Conservation (phyloP, 2,888 invertebrate species). For the Lepidochitona cinerea region DNA sequence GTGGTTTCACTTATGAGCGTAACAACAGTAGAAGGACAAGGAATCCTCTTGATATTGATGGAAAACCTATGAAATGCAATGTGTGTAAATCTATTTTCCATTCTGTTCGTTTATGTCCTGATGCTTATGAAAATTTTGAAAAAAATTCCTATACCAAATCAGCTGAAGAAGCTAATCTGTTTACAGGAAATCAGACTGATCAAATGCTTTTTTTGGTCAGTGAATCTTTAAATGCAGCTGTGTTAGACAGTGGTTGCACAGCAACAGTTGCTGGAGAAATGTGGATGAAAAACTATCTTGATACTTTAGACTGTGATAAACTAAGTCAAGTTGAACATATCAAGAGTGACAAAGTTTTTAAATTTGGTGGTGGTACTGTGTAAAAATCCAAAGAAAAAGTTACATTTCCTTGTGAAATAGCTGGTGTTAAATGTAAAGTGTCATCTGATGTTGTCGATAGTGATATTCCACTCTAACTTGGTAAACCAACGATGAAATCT, state of each 20-base stretch:
- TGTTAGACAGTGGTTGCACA: constrained; percentile 30
- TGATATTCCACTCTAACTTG: constrained; percentile 26
- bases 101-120: constrained; percentile 23
- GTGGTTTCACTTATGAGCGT: neutral
- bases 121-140: constrained; percentile 25
- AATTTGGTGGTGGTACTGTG: constrained; percentile 28
- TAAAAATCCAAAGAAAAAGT: constrained; percentile 20
- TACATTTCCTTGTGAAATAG: constrained; percentile 26
- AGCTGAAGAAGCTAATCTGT: constrained; percentile 25
- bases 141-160: neutral
- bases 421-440: constrained; percentile 19
- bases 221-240: constrained; percentile 27
- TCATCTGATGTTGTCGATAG: constrained; percentile 25
- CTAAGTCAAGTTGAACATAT: constrained; percentile 11
- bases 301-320: constrained; percentile 14
- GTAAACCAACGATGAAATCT: constrained; percentile 25
- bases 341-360: constrained; percentile 18
- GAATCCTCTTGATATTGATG: neutral
- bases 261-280: constrained; percentile 27
- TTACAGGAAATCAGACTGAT: constrained; percentile 22
- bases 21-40: neutral
- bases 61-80: neutral
- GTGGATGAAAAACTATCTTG: constrained; percentile 25
- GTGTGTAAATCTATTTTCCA: constrained; percentile 26
- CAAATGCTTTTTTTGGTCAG: constrained; percentile 17